Percentiles rank a stretch among this genome's conserved stretches.
Evolutionary conservation across 2,888 invertebrate genomes (phyloP).

Genomic region (Amphimallon solstitiale): DNA sequence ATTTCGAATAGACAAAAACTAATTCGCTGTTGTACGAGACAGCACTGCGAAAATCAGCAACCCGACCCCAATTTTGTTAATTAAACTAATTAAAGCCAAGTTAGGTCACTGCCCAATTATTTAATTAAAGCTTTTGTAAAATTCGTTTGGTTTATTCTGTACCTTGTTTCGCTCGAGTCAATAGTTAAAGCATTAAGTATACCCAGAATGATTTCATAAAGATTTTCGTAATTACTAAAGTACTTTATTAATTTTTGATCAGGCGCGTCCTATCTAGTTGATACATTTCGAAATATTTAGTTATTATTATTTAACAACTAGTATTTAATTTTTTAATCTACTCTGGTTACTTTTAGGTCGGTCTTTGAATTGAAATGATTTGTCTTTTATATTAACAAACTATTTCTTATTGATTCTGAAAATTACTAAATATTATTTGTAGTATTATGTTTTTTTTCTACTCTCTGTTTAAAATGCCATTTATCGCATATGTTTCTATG

Average conservation of each 20-base stretch:
- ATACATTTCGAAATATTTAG: no score
- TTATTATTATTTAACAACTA: no score
- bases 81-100: slow-evolving; percentile 24
- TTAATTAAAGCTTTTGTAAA: slow-evolving; percentile 28
- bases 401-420: no score
- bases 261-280: no score
- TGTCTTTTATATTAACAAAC: no score
- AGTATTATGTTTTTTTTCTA: no score
- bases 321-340: no score
- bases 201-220: background rate
- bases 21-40: background rate
- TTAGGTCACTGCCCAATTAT: slow-evolving; percentile 29
- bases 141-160: background rate
- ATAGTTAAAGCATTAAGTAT: background rate
- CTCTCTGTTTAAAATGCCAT: no score
- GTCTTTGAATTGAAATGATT: no score
- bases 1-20: slow-evolving; percentile 11
- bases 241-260: background rate
- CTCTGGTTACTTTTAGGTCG: no score
- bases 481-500: no score
- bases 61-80: slow-evolving; percentile 20
- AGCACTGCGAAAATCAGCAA: slow-evolving; percentile 4
- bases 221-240: background rate
- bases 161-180: background rate
- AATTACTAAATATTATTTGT: no score